Percentiles rank a stretch among this genome's conserved stretches.
phyloP scores from a whole-genome alignment of 2,888 invertebrate species.

The Catotricha subobsoleta region DNA sequence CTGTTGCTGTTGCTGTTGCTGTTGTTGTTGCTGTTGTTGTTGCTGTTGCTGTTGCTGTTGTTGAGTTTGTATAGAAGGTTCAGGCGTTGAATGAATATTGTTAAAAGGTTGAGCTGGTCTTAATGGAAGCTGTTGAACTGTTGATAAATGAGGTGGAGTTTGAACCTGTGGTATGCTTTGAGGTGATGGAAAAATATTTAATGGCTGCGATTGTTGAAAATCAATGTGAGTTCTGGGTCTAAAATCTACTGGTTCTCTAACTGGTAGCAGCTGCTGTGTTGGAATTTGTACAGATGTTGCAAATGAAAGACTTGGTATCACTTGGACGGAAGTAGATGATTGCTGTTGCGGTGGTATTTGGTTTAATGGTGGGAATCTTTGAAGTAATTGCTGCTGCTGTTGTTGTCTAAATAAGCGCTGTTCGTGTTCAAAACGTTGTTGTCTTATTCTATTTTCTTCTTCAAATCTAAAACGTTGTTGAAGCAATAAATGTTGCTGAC shows the following conservation, averaged over 20 bases:
- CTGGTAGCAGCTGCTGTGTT: slow-evolving; percentile 5
- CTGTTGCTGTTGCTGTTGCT: slow-evolving; percentile 24
- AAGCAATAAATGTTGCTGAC: slow-evolving; percentile 13
- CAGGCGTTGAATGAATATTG: slow-evolving; percentile 4
- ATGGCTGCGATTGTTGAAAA: slow-evolving; percentile 1
- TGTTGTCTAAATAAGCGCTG: slow-evolving; percentile 23
- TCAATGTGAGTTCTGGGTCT: not conserved
- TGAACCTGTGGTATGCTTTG: not conserved
- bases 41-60: slow-evolving; percentile 26
- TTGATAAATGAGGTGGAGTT: slow-evolving; percentile 6
- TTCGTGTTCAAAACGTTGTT: slow-evolving; percentile 7
- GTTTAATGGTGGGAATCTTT: too few relatives aligned
- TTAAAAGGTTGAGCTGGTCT: slow-evolving; percentile 7
- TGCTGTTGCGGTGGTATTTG: not conserved
- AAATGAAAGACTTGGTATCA: slow-evolving; percentile 24
- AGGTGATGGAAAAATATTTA: not conserved
- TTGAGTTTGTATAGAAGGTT: too few relatives aligned
- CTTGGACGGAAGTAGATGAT: slow-evolving; percentile 17
- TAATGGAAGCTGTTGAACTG: slow-evolving; percentile 6
- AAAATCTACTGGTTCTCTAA: slow-evolving; percentile 4
- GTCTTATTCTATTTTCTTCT: slow-evolving; percentile 12
- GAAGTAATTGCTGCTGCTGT: slow-evolving; percentile 10
- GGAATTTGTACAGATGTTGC: slow-evolving; percentile 12
- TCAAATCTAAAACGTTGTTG: slow-evolving; percentile 19
- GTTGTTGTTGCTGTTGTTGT: slow-evolving; percentile 19